Base-by-base conservation (phyloP, 1,140 invertebrate species). In the Procambarus clarkii region DNA sequence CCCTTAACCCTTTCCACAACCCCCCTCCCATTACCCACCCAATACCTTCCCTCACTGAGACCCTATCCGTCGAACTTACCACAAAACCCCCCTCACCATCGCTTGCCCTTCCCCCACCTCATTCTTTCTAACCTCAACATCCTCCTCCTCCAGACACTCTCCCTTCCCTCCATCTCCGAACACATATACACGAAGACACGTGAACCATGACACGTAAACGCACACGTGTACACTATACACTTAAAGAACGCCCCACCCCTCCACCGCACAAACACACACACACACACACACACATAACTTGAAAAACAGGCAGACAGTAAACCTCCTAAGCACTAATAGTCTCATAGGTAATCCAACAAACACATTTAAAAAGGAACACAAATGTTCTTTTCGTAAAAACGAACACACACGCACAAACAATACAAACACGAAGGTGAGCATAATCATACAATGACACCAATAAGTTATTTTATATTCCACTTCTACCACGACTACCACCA, bases 261-360 rank as follows among this genome's bases (percentile, higher is more conserved):
- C 60, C 60, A 0, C 60, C 18, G 58, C 85, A 78, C 71, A 86
- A 15, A 86, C 74, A 78, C 48, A 78, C 48, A 78, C 85, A 54
- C 74, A 78, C 54, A 34, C 74, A 48, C 50, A 50, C 54, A 86
- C 54, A 54, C 46, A 77, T 1, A 34, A 34, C 34, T 34, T 34
- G 0, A 34, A 34, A 34, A 34, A 34, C 34, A 34, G 34, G 34
- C 34, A 34, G 34, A 34, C 34, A 34, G 34, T 34, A 34, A 0
- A 34, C 34, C 34, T 34, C 34, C 34, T 34, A 34, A 34, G 34
- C 34, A 34, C 34, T 34, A 34, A 34, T 34, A 34, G 34, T 34
- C 34, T 34, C 34, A 34, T 34, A 34, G 34, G 34, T 34, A 34
- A 34, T 34, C 34, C 34, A 0, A 34, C 34, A 34, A 34, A 34